Evolutionary conservation across 2,888 invertebrate genomes (phyloP).

Genomic region (Balanococcus diminutus): DNA sequence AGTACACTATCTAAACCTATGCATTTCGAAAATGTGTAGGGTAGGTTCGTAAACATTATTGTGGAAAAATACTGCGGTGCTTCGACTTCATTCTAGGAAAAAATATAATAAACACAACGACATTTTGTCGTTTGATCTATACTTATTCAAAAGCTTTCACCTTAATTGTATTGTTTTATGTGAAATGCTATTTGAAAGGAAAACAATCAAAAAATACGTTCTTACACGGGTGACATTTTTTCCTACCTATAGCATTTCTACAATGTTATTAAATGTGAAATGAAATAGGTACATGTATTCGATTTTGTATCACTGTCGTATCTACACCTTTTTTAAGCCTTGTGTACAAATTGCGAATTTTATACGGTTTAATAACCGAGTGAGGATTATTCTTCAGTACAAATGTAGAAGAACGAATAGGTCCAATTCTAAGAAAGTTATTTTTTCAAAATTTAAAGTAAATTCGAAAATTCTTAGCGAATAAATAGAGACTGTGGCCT

Average conservation of each 20-base stretch:
- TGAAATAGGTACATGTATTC: neutral
- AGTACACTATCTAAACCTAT: too few species aligned
- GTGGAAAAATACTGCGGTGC: neutral
- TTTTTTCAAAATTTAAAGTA: too few species aligned
- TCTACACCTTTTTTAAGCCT: neutral
- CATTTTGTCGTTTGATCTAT: conserved; percentile 32
- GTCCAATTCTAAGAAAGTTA: too few species aligned
- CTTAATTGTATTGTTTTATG: conserved; percentile 36
- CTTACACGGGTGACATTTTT: conserved; percentile 6
- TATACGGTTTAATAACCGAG: neutral
- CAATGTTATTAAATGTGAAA: neutral
- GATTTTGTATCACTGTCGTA: neutral
- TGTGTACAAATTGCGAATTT: neutral
- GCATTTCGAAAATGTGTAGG: neutral
- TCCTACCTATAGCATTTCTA: neutral
- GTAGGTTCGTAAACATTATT: neutral
- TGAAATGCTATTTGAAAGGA: conserved; percentile 27
- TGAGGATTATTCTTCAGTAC: neutral
- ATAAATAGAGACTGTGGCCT: too few species aligned
- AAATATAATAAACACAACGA: conserved; percentile 27
- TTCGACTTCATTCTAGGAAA: neutral
- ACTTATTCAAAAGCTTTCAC: conserved; percentile 35
- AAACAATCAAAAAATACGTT: conserved; percentile 1
- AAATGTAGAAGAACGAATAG: too few species aligned
- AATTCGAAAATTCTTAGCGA: too few species aligned